Conservation (phyloP, 2,113 vertebrate species). For the Leuciscus idus region DNA sequence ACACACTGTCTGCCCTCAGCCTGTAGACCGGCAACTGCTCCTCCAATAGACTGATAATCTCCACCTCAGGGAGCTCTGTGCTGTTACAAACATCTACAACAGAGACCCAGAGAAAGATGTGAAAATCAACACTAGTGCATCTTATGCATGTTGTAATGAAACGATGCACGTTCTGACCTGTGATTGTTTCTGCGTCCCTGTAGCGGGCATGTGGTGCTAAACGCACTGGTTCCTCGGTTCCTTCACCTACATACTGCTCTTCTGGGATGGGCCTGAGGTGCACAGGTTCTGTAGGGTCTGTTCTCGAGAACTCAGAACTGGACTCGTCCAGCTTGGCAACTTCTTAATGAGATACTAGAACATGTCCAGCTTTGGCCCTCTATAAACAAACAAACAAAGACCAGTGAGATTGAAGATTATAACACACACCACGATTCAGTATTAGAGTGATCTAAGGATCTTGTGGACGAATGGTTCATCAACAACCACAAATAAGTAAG, state of each 20-base stretch:
- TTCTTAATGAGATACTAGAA: constrained; percentile 32
- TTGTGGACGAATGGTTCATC: neutral
- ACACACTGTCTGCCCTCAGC: constrained; percentile 93
- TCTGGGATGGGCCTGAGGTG: constrained; percentile 56
- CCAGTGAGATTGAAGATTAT: neutral
- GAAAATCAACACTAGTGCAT: neutral
- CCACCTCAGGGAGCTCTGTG: constrained; percentile 96
- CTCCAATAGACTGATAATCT: constrained; percentile 98
- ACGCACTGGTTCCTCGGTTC: constrained; percentile 52
- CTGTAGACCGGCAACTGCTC: constrained; percentile 96
- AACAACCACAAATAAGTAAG: neutral
- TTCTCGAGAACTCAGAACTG: constrained; percentile 62
- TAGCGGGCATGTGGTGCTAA: constrained; percentile 55
- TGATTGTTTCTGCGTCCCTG: constrained; percentile 79
- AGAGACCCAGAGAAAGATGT: neutral
- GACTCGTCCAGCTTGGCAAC: constrained; percentile 76
- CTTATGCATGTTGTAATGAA: neutral
- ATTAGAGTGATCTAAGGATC: neutral
- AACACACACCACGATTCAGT: neutral
- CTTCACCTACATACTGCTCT: constrained; percentile 78
- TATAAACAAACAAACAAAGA: neutral
- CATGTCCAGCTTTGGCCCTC: constrained; percentile 58
- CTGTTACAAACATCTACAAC: constrained; percentile 96
- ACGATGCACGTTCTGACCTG: constrained; percentile 61
- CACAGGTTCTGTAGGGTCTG: constrained; percentile 49